Evolutionary conservation across 1,140 invertebrate species (phyloP).

Genomic region (Antheraea mylitta): DNA sequence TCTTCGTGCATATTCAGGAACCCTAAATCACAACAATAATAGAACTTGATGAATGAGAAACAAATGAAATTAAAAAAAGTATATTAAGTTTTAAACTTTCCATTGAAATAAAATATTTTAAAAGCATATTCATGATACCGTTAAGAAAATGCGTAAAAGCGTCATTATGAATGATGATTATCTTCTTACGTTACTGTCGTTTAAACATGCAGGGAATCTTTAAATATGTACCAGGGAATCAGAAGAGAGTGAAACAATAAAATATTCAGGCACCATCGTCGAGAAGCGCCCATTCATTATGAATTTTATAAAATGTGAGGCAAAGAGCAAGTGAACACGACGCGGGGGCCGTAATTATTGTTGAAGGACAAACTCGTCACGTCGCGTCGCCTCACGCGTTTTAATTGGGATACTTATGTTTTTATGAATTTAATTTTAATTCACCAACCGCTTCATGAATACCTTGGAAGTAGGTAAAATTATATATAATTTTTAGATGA

Average conservation of each 20-base stretch:
- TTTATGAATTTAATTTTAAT: conserved; percentile 10
- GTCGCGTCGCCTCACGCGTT: neutral
- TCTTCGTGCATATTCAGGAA: no score
- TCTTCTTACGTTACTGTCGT: conserved; percentile 7
- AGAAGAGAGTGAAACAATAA: conserved; percentile 32
- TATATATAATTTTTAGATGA: no score
- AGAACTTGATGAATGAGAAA: no score
- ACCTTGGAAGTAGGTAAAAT: neutral
- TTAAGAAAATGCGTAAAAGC: neutral
- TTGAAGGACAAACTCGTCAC: conserved; percentile 10
- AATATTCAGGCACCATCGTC: conserved; percentile 32
- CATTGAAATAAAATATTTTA: neutral
- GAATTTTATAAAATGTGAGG: conserved; percentile 10
- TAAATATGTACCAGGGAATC: conserved; percentile 43
- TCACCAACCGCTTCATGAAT: neutral
- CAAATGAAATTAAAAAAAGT: no score
- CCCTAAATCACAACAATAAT: no score
- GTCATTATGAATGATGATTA: no score
- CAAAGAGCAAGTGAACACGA: conserved; percentile 3
- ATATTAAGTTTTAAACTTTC: no score
- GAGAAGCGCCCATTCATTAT: conserved; percentile 23
- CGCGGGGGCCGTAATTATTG: conserved; percentile 5
- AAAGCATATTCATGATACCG: no score
- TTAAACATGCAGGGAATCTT: conserved; percentile 25
- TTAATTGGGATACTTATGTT: neutral